Evolutionary conservation across 2,797 vertebrate species (phyloP), one percentile per base, ranked within the genome.

Genomic region (Phrynocephalus vlangalii): DNA sequence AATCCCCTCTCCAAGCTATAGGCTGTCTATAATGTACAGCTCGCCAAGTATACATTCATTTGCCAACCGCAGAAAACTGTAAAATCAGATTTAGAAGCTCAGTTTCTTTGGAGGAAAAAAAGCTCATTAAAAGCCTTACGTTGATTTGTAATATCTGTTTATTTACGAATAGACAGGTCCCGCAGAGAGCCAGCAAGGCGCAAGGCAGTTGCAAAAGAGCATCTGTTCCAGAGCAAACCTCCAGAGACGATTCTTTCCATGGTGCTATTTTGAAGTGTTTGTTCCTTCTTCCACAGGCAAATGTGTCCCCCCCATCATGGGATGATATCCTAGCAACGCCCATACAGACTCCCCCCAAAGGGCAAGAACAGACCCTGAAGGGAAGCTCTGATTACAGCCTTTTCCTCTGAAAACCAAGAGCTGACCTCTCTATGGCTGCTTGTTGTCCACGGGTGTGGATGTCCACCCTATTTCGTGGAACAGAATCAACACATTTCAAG

Each of bases 381-480:
- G 30, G 16, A 24, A 6, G n/a, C 8, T 5, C 28, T 10, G 22
- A 20, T 26, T 15, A 26, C 1, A 10, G 16, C 10, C 3, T 71
- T 66, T 71, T 28, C 18, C 7, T 63, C 60, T 30, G 8, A 26
- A 44, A 30, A 30, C 26, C 8, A 30, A 33, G 44, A 70, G 5
- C 1, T 1, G 0, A 0, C 30, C 15, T 20, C 2, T 11, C 13
- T 20, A 26, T 30, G 44, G 63, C 44, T 30, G 9, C 0, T 2
- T 16, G 44, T 24, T 15, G 20, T 33, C 30, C 52, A 7, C 22
- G 48, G 33, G 13, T 24, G 3, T 1, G 8, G 1, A n/a, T 4
- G 20, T 16, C 16, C 1, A 2, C 24, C 3, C 0, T 24, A 5
- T 56, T 22, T 6, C 24, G 28, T 72, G 24, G 24, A 44, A 63